Evolutionary conservation across 1,140 invertebrate genomes (phyloP), one percentile per base, ranked within the genome.

Genomic region (Conus ventricosus): DNA sequence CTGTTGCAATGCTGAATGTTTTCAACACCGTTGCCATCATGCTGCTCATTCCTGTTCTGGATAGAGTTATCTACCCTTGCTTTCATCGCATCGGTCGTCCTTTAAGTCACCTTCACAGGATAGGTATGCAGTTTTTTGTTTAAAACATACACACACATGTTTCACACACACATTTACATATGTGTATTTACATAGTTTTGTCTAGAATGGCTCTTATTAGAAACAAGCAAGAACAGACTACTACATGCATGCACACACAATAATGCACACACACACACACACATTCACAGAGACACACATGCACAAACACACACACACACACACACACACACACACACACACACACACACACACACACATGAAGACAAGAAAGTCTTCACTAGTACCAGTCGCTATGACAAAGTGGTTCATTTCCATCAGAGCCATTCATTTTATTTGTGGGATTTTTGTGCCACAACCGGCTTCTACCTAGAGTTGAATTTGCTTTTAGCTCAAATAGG

Each of bases 21-120:
- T 95, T 95, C 88, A 94, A 96, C 90, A 94, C 95, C 54, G 87
- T 95, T 4, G 95, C 95, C 81, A 93, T 96, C 13, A 89, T 96
- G 6, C 89, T 95, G 5, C 92, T 95, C 23, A 95, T 96, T 76
- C 95, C 95, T 25, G 87, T 96, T 11, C 93, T 96, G 90, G 95
- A 95, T 89, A 91, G 92, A 83, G 85, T 94, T 54, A 89, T 96
- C 20, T 96, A 95, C 91, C 95, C 95, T 4, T 89, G 88, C 39
- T 91, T 96, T 71, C 90, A 90, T 15, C 89, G 91, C 39, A 85
- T 89, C 76, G 90, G 91, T 4, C 85, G 78, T 17, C 91, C 89
- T 39, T 92, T 93, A 17, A 91, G 88, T 25, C 91, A 92, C 82
- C 88, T 94, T 27, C 92, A 94, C 51, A 92, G 93, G 91, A 94